Evolutionary conservation across 2,113 vertebrate species (phyloP), one percentile per base, ranked within the genome.

Genomic region (Puffinus mauretanicus): DNA sequence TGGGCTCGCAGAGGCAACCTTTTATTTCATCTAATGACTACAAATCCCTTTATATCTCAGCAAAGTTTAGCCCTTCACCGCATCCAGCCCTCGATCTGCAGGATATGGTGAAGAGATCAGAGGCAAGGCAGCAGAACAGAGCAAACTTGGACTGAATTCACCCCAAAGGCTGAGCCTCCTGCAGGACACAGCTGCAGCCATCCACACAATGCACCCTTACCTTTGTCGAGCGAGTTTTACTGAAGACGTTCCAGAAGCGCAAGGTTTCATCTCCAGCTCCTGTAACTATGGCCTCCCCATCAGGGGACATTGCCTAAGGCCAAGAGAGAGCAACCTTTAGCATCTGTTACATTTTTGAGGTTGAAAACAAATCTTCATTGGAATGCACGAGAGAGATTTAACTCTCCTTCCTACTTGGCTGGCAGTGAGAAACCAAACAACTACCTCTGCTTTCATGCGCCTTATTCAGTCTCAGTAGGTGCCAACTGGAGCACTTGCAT

Each of bases 211-310:
- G 1, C 60, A 17, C 38, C 61, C 82, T 97, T 97, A 99, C 99
- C 99, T 99, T 99, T 2, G 99, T 99, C 0, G 99, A 99, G 90
- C 99, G 99, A 40, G 99, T 99, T 97, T 99, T 99, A 97, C 99
- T 99, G 94, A 99, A 99, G 95, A 99, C 99, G 0, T 99, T 99
- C 99, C 99, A 99, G 97, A 99, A 99, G 52, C 99, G 97, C 90
- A 99, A 97, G 4, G 99, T 99, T 94, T 99, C 99, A 1, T 99
- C 99, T 64, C 99, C 99, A 13, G 99, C 99, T 62, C 99, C 99
- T 0, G 99, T 99, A 57, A 99, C 99, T 3, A 99, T 99, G 93
- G 99, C 99, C 96, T 99, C 99, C n/a, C 99, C 99, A 0, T 99
- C 99, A 16, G 99, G 99, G 47, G 99, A 99, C 99, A 99, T 99